Evolutionary conservation across 2,797 vertebrate species (phyloP).

Genomic region (Pogonophryne albipinna): DNA sequence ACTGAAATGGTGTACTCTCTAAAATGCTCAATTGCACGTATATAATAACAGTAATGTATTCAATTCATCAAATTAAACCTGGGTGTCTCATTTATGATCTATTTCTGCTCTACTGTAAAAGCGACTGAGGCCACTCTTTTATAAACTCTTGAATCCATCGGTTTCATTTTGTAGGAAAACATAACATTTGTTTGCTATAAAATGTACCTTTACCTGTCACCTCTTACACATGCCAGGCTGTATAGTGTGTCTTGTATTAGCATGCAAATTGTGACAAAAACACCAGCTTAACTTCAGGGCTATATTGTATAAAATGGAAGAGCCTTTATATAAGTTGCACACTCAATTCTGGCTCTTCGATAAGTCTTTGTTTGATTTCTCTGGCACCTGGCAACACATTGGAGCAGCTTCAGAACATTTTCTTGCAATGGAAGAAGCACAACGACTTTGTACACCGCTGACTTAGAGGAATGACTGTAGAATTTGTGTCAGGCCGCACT

Average conservation of each 20-base stretch:
- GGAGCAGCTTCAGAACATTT: conserved; percentile 5
- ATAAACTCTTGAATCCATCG: not conserved
- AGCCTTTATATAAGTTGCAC: not conserved
- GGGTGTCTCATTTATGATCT: not conserved
- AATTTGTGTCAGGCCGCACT: conserved; percentile 31
- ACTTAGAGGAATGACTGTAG: conserved; percentile 29
- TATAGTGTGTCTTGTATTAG: not conserved
- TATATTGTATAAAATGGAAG: not conserved
- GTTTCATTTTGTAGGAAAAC: not conserved
- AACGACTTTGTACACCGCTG: conserved; percentile 14
- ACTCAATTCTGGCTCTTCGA: not conserved
- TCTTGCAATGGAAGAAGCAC: conserved; percentile 8
- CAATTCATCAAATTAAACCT: not conserved
- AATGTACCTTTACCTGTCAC: not conserved
- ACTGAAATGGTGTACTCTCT: not conserved
- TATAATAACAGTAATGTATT: not conserved
- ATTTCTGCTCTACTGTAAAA: not conserved
- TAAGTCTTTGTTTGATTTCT: not conserved
- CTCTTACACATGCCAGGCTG: not conserved
- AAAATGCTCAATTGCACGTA: not conserved
- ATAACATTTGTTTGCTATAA: not conserved
- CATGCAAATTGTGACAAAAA: not conserved
- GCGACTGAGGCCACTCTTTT: not conserved
- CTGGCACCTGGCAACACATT: not conserved
- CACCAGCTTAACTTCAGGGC: not conserved